phyloP scores from a whole-genome alignment of 35 echinoderm and acorn worm genomes.

The Stichopus chloronotus region DNA sequence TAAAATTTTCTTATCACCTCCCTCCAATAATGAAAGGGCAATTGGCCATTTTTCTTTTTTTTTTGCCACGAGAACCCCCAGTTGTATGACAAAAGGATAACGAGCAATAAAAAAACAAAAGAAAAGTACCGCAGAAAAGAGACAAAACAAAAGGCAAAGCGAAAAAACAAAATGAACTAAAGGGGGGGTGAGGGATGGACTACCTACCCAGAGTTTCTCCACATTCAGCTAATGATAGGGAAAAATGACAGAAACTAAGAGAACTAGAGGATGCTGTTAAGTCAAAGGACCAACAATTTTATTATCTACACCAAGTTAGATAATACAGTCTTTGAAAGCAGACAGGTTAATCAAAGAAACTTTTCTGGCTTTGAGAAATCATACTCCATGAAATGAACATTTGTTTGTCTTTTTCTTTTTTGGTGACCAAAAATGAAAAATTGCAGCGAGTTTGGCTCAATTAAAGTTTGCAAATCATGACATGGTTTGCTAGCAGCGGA shows the following conservation, averaged over 20 bases:
- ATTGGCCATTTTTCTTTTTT: not conserved
- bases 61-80: not conserved
- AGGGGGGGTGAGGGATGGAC: slow-evolving; percentile 19
- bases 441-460: too few species aligned
- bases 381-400: not conserved
- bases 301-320: not conserved
- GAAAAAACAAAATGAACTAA: not conserved
- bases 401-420: too few species aligned
- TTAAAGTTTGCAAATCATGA: too few species aligned
- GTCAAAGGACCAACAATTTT: not conserved
- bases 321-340: not conserved
- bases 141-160: not conserved
- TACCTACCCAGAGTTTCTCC: slow-evolving; percentile 97
- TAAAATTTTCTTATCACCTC: too few species aligned
- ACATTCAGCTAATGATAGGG: slow-evolving; percentile 74
- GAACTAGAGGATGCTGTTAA: slow-evolving; percentile 28
- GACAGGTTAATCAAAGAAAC: slow-evolving; percentile 8
- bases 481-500: too few species aligned
- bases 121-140: not conserved
- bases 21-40: too few species aligned
- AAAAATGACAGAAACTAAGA: slow-evolving; percentile 50
- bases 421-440: too few species aligned
- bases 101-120: not conserved
- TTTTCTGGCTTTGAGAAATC: not conserved
- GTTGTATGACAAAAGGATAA: not conserved